Base-by-base conservation (phyloP, 2,113 vertebrate species). In the Peromyscus polionotus region DNA sequence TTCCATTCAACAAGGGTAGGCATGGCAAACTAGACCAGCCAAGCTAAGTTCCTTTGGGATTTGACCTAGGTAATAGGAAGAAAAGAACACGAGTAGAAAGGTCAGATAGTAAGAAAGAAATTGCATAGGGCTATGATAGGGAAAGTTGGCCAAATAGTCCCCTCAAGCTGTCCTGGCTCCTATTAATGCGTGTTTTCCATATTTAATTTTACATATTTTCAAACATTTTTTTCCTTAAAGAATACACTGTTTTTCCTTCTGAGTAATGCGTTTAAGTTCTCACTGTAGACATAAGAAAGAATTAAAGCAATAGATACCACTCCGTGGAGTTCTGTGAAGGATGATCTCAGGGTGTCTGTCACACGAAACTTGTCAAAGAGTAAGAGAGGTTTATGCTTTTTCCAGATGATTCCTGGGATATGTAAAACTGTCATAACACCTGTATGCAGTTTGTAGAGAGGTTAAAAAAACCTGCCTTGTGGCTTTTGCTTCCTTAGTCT, bases 351-450 rank as follows among this genome's bases (percentile, higher is more conserved):
- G 51, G 57, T 61, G 86, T 70, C 79, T 84, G 36, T 89, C 77
- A 73, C 81, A 65, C 36, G 91, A 70, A 90, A 14, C 19, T 76
- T 61, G 22, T 91, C 81, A 85, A 73, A 95, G 36, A 19, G 20
- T 45, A 6, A 81, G 16, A 94, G 33, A 63, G 51, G 48, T 24
- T 84, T 90, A 51, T 76, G 26, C 63, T 90, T 96, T 88, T 70
- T 90, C 57, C 48, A 88, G 48, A 80, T 3, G 39, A 20, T 76
- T 90, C 65, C 70, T 92, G 73, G 73, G 48, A 36, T 77, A 48
- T 72, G 17, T 86, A 59, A 93, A 87, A 96, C 39, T 91, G 48
- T 95, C 86, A 91, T 68, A 93, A 91, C 1, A 48, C 24, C n/a
- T 92, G 67, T 24, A 31, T 45, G 11, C 36, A 94, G 16, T 36